Conservation (phyloP, 2,888 invertebrate species). For the Harpalus rufipes region DNA sequence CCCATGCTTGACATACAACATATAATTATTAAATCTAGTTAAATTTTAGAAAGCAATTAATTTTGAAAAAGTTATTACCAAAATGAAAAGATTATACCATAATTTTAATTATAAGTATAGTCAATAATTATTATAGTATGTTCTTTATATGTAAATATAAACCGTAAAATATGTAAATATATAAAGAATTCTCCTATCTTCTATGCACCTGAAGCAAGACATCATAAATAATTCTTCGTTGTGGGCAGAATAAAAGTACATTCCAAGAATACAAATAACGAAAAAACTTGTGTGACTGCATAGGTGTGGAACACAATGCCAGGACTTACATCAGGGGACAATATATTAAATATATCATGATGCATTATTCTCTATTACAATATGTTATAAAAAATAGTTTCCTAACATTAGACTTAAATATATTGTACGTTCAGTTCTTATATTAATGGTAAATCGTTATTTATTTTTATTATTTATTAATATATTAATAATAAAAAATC, state of each 20-base stretch:
- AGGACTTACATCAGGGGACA: background rate
- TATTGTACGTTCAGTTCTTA: no score
- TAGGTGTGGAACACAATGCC: conserved; percentile 16
- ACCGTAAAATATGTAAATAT: background rate
- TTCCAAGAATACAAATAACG: conserved; percentile 21
- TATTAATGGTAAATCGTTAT: no score
- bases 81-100: no score
- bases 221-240: background rate
- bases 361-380: no score
- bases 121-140: background rate
- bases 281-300: conserved; percentile 13
- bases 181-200: background rate
- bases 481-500: no score
- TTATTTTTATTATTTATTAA: no score
- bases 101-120: background rate
- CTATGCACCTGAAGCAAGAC: conserved; percentile 4
- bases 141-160: background rate
- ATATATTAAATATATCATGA: background rate
- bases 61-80: no score
- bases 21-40: no score
- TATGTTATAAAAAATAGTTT: no score
- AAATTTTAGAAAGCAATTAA: no score
- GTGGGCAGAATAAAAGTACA: conserved; percentile 27
- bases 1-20: no score
- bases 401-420: no score